phyloP scores from a whole-genome alignment of 2,888 invertebrate species.

The Caenorhabditis parvicauda region DNA sequence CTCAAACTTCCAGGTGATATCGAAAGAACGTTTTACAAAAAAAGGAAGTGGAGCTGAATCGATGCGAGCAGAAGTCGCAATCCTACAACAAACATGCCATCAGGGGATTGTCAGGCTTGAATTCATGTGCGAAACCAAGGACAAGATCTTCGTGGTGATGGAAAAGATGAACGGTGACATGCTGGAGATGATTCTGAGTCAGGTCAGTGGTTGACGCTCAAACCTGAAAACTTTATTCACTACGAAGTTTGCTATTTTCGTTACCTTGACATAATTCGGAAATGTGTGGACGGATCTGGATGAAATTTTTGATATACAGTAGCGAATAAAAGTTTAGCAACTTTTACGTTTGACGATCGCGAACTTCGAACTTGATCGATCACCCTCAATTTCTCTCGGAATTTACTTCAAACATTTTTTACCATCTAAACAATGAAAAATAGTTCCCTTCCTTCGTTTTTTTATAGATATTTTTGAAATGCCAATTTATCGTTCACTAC shows the following conservation, averaged over 20 bases:
- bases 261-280: not conserved
- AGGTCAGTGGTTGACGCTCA: conserved; percentile 2
- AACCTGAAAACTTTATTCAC: not conserved
- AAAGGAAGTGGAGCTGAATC: conserved; percentile 51
- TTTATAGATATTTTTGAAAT: too few relatives aligned
- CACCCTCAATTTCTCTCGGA: too few relatives aligned
- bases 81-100: conserved; percentile 63
- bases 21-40: conserved; percentile 60
- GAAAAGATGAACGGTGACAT: conserved; percentile 97
- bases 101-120: conserved; percentile 78
- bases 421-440: too few relatives aligned
- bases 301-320: too few relatives aligned
- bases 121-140: conserved; percentile 96
- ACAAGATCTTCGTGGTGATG: conserved; percentile 98
- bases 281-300: not conserved
- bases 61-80: conserved; percentile 55
- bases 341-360: too few relatives aligned
- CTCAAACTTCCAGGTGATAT: conserved; percentile 53
- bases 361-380: too few relatives aligned
- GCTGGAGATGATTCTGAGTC: conserved; percentile 71
- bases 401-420: too few relatives aligned
- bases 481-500: too few relatives aligned
- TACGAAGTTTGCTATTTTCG: not conserved
- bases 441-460: too few relatives aligned
- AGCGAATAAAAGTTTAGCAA: too few relatives aligned